Evolutionary conservation across 2,888 invertebrate species (phyloP), one percentile per base, ranked within the genome.

Genomic region (Andrena bucephala): DNA sequence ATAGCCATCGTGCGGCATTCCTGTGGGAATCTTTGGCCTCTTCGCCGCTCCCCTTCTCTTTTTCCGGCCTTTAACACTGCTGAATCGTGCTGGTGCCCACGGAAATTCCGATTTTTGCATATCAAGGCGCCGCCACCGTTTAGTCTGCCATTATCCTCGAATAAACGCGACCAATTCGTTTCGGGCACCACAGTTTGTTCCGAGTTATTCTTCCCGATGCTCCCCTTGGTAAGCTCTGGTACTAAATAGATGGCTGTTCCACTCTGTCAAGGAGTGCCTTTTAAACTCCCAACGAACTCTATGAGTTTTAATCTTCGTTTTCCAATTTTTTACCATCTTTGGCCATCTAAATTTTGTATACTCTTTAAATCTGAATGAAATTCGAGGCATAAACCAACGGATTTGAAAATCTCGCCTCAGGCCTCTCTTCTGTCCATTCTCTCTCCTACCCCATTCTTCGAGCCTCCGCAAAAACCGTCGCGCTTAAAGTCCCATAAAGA

Each of bases 121-220:
- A 93, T 92, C 92, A 93, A 93, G 90, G 91, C 84, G 83, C 92
- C 92, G 92, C 88, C 92, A 90, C 88, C 92, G 90, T 93, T 93
- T 92, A 93, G 89, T 87, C 87, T 69, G 86, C 90, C 89, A 91
- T 92, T 92, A 92, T 89, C 90, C 85, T 89, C 80, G 72, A 81
- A 62, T 20, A 74, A 83, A 86, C 68, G 66, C 78, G 83, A 77
- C 86, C 89, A 83, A 85, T 90, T 87, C 87, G 90, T 88, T 89
- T 76, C 68, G 72, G 63, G 59, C 72, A 31, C 24, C 52, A 27
- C 24, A 57, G 24, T 24, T 10, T 8, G 24, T 27, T 57, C 57
- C 4, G 24, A 57, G 57, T 57, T 57, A 20, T 57, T 24, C 54
- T 7, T 54, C 42, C 20, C 2, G 54, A 10, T 10, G 27, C 3